Evolutionary conservation across 2,113 vertebrate species (phyloP), one percentile per base, ranked within the genome.

Genomic region (Cebidichthys violaceus): DNA sequence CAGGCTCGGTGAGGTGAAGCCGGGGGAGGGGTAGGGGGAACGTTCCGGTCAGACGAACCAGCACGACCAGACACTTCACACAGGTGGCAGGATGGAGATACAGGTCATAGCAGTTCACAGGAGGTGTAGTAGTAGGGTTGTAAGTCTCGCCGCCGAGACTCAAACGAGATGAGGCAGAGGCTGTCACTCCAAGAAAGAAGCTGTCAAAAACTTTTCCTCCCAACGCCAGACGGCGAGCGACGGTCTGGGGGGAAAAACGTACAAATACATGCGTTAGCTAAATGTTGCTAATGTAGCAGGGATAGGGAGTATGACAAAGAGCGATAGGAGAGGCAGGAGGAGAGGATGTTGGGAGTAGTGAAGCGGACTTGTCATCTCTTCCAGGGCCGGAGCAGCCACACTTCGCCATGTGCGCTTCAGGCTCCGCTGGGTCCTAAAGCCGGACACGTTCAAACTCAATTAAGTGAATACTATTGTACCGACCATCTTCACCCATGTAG

Each of bases 171-270:
- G 74, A 77, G 47, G 45, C 71, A 54, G 77, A 57, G 75, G 55
- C 83, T 88, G 88, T 88, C 88, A 90, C 60, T 66, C 81, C 85
- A 57, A 66, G 22, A 71, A 22, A 67, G 65, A 75, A 78, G 88
- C 81, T 86, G 86, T 93, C 85, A 89, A 35, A 92, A 93, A 93
- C 69, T 94, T 94, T 91, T 90, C 64, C 79, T 57, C 47, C 41
- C 62, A n/a, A 33, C 73, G 27, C 50, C 45, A 45, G 65, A 52
- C 69, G 31, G 27, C 62, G 14, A 20, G 39, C 14, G 52, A 41
- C 35, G 10, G 22, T 29, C 24, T n/a, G 72, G 14, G 27, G 47
- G 15, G 7, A 5, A 8, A 68, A 24, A 57, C 52, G 35, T 6
- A 8, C 55, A 66, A 14, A 76, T 8, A 27, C 80, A 76, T 55